These are phyloP conservation scores for Caranx ignobilis DNA, from an alignment of 2,113 vertebrate genomes.

Conservation along the genomic window DNA sequence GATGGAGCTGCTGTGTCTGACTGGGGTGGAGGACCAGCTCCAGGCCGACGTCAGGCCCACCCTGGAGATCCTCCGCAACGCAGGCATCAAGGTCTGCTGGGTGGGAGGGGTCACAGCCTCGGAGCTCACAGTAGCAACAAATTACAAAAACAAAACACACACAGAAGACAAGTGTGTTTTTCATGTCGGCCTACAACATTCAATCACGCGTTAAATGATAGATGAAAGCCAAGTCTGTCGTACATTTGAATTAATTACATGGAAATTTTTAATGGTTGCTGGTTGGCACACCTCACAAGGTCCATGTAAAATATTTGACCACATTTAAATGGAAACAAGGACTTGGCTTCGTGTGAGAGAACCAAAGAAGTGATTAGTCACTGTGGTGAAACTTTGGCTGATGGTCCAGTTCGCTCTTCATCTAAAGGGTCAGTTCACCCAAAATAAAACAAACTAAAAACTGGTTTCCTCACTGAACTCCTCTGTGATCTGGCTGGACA, in stretches of 20 bases:
- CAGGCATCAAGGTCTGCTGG: constrained; percentile 92
- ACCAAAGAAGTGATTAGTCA: constrained; percentile 6
- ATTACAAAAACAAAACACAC: constrained; percentile 16
- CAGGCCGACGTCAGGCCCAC: constrained; percentile 95
- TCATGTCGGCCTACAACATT: neutral
- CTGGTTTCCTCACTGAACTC: neutral
- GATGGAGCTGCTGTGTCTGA: constrained; percentile 97
- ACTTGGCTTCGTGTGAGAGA: constrained; percentile 1
- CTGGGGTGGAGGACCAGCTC: constrained; percentile 96
- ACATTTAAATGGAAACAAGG: neutral
- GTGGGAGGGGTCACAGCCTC: neutral
- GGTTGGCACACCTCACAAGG: neutral
- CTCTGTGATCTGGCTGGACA: neutral
- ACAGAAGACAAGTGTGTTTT: constrained; percentile 19
- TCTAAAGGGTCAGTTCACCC: neutral
- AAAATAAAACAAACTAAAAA: neutral
- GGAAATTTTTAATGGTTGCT: neutral
- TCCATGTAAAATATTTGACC: neutral
- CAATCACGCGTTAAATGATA: neutral
- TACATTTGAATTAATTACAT: neutral
- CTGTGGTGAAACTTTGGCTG: neutral
- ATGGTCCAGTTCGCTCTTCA: neutral
- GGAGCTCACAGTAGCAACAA: constrained; percentile 16
- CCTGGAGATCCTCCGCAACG: constrained; percentile 94
- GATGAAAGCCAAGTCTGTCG: neutral